A percentile compares a stretch with the other conserved stretches of the same genome.
Evolutionary conservation across 2,797 vertebrate genomes (phyloP).

Genomic region (Lateolabrax maculatus): DNA sequence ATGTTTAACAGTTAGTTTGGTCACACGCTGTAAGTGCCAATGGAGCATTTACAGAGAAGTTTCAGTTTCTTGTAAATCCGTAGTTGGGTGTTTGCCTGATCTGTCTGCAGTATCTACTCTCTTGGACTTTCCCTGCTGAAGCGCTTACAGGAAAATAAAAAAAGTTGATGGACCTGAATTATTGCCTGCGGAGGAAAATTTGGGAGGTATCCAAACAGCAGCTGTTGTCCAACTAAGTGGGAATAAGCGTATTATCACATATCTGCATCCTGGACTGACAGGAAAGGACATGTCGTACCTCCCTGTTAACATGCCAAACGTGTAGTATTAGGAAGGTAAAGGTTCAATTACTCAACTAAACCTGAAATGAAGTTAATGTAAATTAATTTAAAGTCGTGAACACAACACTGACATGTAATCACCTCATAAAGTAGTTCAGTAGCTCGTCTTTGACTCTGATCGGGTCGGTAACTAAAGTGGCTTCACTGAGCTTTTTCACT

Average conservation of each 20-base stretch:
- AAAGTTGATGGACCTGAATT: slow-evolving; percentile 1
- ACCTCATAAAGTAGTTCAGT: too few species aligned
- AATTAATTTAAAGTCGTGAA: too few species aligned
- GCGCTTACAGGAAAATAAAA: slow-evolving; percentile 32
- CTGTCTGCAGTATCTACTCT: background rate
- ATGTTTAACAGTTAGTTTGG: background rate
- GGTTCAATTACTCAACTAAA: too few species aligned
- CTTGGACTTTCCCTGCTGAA: slow-evolving; percentile 49
- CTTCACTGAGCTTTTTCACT: too few species aligned
- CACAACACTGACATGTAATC: too few species aligned
- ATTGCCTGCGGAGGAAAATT: background rate
- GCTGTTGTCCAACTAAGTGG: background rate
- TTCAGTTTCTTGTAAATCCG: slow-evolving; percentile 52
- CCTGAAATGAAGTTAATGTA: too few species aligned
- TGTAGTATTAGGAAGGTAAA: background rate
- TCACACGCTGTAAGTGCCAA: accelerated
- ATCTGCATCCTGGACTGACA: background rate
- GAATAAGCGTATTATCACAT: background rate
- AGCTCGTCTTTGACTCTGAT: too few species aligned
- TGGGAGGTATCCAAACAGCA: background rate
- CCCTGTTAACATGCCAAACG: background rate
- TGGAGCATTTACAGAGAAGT: background rate
- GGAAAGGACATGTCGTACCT: slow-evolving; percentile 10
- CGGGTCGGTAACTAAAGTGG: too few species aligned
- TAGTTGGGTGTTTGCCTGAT: background rate